Conservation (phyloP, 2,797 vertebrate genomes). For the Neosilurus hyrtlii region DNA sequence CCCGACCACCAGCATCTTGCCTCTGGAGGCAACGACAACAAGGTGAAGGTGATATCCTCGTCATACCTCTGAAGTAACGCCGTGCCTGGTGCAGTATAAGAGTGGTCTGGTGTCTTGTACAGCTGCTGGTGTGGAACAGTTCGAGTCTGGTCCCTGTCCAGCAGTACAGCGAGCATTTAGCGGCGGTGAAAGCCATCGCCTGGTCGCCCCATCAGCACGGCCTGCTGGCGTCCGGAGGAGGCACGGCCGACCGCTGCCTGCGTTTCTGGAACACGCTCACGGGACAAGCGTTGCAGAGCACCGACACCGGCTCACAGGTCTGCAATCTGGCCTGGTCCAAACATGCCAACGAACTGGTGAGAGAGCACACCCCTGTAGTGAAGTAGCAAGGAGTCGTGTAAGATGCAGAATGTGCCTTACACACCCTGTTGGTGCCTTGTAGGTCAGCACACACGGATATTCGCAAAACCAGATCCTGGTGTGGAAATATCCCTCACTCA, state of each 20-base stretch:
- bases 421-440: slow-evolving; percentile 1
- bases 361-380: slow-evolving; percentile 17
- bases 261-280: slow-evolving; percentile 85
- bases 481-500: slow-evolving; percentile 82
- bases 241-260: slow-evolving; percentile 80
- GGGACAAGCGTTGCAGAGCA: slow-evolving; percentile 80
- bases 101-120: slow-evolving; percentile 16
- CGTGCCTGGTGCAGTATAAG: neutral
- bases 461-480: slow-evolving; percentile 85
- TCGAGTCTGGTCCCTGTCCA: slow-evolving; percentile 79
- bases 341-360: slow-evolving; percentile 83
- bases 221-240: slow-evolving; percentile 78
- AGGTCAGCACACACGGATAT: slow-evolving; percentile 85
- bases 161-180: slow-evolving; percentile 82
- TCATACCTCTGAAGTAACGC: neutral
- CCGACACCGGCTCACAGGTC: slow-evolving; percentile 82
- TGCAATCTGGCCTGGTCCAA: slow-evolving; percentile 86
- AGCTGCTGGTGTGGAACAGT: slow-evolving; percentile 83
- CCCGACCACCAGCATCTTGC: slow-evolving; percentile 83
- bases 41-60: slow-evolving; percentile 61
- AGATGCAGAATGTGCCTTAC: too few relatives aligned
- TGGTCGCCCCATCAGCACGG: slow-evolving; percentile 84
- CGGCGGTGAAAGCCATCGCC: slow-evolving; percentile 82
- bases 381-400: neutral
- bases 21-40: slow-evolving; percentile 83